Percentiles rank a stretch among this genome's conserved stretches.
Conservation (phyloP, 2,113 vertebrate genomes). For the Pachycephala philippinensis region DNA sequence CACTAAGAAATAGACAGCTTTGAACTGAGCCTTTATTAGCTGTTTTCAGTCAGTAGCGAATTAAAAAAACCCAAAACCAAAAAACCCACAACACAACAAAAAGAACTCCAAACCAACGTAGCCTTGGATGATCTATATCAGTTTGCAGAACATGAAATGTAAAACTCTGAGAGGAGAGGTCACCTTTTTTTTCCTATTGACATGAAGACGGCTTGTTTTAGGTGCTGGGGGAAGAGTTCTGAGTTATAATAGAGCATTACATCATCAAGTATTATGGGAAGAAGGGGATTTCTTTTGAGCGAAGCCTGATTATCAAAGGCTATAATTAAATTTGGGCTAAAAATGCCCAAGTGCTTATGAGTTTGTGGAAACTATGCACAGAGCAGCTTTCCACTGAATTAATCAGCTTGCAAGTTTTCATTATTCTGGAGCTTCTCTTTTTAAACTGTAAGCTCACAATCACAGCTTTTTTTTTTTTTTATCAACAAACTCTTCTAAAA, state of each 20-base stretch:
- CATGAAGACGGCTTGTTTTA: slow-evolving; percentile 77
- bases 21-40: slow-evolving; percentile 62
- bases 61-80: not conserved
- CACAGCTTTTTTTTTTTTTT: slow-evolving; percentile 51
- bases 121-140: slow-evolving; percentile 33
- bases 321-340: slow-evolving; percentile 94
- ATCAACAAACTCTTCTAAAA: slow-evolving; percentile 73
- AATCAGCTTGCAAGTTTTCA: slow-evolving; percentile 82
- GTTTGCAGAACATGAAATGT: slow-evolving; percentile 53
- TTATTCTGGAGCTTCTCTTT: slow-evolving; percentile 79
- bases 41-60: slow-evolving; percentile 39
- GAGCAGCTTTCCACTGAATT: slow-evolving; percentile 85
- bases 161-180: slow-evolving; percentile 78
- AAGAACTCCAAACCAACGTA: not conserved
- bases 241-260: slow-evolving; percentile 83
- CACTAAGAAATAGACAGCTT: slow-evolving; percentile 56
- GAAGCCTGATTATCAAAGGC: slow-evolving; percentile 85
- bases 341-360: slow-evolving; percentile 88
- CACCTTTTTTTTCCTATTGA: slow-evolving; percentile 74
- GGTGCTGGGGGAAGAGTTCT: slow-evolving; percentile 60
- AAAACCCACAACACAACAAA: not conserved
- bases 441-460: slow-evolving; percentile 75
- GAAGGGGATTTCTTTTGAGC: slow-evolving; percentile 84
- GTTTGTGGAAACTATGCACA: slow-evolving; percentile 76
- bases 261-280: slow-evolving; percentile 88